Conservation (phyloP, 1,140 invertebrate species). For the Melanaphis sacchari region DNA sequence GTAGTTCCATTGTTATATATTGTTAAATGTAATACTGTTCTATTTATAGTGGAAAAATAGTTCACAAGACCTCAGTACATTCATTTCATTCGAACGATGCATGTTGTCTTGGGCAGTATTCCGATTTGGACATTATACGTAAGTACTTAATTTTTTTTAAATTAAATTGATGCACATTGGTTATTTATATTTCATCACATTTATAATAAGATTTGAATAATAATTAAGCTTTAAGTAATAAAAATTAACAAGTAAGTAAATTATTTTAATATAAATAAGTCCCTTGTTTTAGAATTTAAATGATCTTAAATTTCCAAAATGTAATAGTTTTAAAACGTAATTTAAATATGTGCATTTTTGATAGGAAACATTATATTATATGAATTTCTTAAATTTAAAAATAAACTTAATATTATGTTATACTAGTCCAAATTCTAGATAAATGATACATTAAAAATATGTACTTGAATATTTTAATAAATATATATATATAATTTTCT, state of each 20-base stretch:
- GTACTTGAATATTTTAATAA: too few relatives aligned
- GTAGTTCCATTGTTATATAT: slow-evolving; percentile 51
- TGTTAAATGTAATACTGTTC: slow-evolving; percentile 36
- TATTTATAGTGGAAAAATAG: slow-evolving; percentile 37
- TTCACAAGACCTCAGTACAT: not conserved
- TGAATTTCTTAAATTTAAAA: not conserved
- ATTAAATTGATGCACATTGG: not conserved
- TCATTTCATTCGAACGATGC: slow-evolving; percentile 54
- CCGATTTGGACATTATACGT: slow-evolving; percentile 47
- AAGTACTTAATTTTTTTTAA: slow-evolving; percentile 30
- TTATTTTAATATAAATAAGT: too few relatives aligned
- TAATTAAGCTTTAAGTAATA: too few relatives aligned
- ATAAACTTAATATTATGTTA: not conserved
- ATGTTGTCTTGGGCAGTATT: slow-evolving; percentile 50
- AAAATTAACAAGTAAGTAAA: too few relatives aligned
- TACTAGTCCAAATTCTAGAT: not conserved
- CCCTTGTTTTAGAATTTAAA: too few relatives aligned
- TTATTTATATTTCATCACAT: not conserved
- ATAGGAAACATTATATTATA: not conserved
- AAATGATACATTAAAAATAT: too few relatives aligned
- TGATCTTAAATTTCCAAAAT: not conserved
- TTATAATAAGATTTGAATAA: not conserved
- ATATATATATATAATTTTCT: too few relatives aligned
- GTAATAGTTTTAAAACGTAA: not conserved
- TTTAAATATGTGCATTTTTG: not conserved